Conservation (phyloP, 2,888 invertebrate genomes). For the Acanthosepion pharaonis region DNA sequence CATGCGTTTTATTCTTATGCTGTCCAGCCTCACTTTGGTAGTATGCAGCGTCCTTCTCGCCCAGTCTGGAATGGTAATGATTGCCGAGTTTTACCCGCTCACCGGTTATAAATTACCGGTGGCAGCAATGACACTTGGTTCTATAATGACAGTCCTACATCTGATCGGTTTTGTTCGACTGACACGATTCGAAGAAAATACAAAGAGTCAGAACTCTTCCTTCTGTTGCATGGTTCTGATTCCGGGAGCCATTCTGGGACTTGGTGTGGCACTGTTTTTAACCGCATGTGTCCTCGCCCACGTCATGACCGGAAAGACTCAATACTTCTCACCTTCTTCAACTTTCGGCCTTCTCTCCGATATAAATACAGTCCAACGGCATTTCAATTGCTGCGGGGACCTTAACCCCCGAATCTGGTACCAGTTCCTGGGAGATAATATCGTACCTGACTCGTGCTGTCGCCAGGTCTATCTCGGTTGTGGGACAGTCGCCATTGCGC, state of each 20-base stretch:
- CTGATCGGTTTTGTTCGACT: background rate
- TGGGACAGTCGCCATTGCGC: background rate
- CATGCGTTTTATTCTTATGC: background rate
- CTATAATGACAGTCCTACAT: background rate
- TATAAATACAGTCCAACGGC: background rate
- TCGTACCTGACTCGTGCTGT: slow-evolving; percentile 35
- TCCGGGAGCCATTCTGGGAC: background rate
- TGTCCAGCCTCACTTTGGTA: background rate
- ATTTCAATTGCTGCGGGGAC: slow-evolving; percentile 34
- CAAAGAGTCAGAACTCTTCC: background rate
- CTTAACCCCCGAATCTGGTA: background rate
- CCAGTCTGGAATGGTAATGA: slow-evolving; percentile 33
- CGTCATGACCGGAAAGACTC: background rate
- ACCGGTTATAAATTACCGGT: background rate
- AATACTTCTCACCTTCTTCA: background rate
- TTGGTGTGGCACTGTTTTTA: background rate
- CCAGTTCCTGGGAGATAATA: background rate
- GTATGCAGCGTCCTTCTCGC: background rate
- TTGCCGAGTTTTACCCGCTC: background rate
- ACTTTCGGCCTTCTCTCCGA: background rate
- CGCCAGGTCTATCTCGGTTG: background rate
- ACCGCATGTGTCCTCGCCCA: background rate
- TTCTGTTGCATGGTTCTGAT: background rate
- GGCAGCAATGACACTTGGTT: background rate
- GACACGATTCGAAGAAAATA: background rate